These are phyloP conservation scores for Apis laboriosa DNA, from an alignment of 1,140 invertebrate genomes.

Conservation along the genomic window DNA sequence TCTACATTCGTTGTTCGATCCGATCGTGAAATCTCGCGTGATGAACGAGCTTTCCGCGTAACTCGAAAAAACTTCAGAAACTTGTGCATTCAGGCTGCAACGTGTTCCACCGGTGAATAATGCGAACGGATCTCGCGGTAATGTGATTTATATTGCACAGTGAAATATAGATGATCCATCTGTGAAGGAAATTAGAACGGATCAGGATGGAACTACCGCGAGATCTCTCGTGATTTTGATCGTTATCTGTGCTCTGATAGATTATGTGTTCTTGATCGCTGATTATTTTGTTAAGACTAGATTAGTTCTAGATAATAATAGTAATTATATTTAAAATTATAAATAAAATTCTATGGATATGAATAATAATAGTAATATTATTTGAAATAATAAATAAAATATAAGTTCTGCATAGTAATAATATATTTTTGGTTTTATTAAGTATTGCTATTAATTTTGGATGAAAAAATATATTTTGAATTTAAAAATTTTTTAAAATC, in stretches of 20 bases:
- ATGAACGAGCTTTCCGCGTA: slow-evolving; percentile 21
- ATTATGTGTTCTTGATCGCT: background rate
- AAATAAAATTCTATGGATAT: too few species aligned
- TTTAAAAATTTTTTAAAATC: too few species aligned
- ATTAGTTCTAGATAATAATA: background rate
- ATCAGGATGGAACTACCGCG: background rate
- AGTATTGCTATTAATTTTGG: too few species aligned
- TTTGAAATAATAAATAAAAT: too few species aligned
- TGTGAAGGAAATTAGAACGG: background rate
- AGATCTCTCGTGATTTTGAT: background rate
- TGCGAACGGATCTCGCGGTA: slow-evolving; percentile 22
- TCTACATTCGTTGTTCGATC: slow-evolving; percentile 8
- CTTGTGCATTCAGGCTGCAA: slow-evolving; percentile 10
- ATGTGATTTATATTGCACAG: slow-evolving; percentile 26
- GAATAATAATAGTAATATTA: too few species aligned
- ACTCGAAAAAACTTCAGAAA: slow-evolving; percentile 22
- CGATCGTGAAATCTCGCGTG: slow-evolving; percentile 15
- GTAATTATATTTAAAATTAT: background rate
- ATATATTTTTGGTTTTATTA: too few species aligned
- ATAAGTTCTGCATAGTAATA: too few species aligned
- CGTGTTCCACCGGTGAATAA: slow-evolving; percentile 18
- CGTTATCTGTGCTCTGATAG: background rate
- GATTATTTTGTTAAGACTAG: background rate
- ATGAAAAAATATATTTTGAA: too few species aligned
- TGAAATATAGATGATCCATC: slow-evolving; percentile 31